Evolutionary conservation across 1,140 invertebrate species (phyloP), one percentile per base, ranked within the genome.

Genomic region (Dinothrombium tinctorium): DNA sequence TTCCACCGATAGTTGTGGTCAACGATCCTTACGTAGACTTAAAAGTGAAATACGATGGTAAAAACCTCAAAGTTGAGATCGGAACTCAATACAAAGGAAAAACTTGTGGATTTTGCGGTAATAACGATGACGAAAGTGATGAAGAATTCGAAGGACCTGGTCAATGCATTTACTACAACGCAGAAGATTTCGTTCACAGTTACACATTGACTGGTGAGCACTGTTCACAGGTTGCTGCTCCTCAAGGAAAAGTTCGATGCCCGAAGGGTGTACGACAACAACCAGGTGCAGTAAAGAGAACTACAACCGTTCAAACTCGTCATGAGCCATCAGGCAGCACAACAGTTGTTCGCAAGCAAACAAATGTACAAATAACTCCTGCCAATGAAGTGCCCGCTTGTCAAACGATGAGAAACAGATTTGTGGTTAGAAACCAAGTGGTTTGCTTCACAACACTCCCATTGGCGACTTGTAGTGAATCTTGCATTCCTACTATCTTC

Each of bases 51-150:
- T 49, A 49, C 25, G 46, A 49, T 21, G 46, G 48, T 28, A 37
- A 33, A n/a, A 43, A 45, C 33, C 35, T 41, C 4, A 43, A 48
- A 20, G 25, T 43, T 17, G 2, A 44, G 19, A 25, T 46, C 32
- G 32, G 33, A 2, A 8, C 20, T 7, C 40, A 47, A 33, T 51
- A 48, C 36, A 43, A 45, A 15, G 50, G 50, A 4, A 31, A 45
- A 15, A 31, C 43, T 4, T 46, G 43, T 41, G 50, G 50, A 33
- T 12, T 52, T 6, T 52, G 50, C 41, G 50, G 50, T 26, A 41
- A 49, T 29, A 50, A 42, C 36, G 40, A 52, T 25, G 45, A 49
- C 8, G 49, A 52, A 37, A 20, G 36, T 12, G 22, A 40, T 2
- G 9, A 45, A 3, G 50, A 52, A 46, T 48, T 46, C 31, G 14